Evolutionary conservation across 30 jellyfish, hydroid and myxozoan genomes (phyloP).

Genomic region (Aurelia sp.): DNA sequence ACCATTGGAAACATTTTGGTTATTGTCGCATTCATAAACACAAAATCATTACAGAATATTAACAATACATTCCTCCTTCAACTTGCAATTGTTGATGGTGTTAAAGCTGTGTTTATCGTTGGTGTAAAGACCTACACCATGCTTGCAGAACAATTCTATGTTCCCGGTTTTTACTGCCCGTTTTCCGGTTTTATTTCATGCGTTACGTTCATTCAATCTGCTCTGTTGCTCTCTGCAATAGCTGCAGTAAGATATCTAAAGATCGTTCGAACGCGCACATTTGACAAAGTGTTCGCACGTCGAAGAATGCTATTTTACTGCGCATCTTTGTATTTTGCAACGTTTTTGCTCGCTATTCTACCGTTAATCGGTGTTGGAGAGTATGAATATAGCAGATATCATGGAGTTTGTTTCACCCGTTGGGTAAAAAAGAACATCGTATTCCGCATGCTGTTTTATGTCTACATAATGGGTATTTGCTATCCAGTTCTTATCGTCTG

Average conservation of each 20-base stretch:
- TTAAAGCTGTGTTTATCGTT: slow-evolving; percentile 66
- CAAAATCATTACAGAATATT: slow-evolving; percentile 59
- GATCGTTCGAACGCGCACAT: slow-evolving; percentile 56
- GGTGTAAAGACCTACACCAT: slow-evolving; percentile 74
- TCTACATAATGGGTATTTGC: slow-evolving; percentile 69
- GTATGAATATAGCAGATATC: slow-evolving; percentile 73
- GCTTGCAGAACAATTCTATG: slow-evolving; percentile 30
- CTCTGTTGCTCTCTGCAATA: slow-evolving; percentile 74
- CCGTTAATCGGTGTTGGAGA: slow-evolving; percentile 84
- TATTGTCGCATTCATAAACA: slow-evolving; percentile 40
- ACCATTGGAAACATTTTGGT: slow-evolving; percentile 59
- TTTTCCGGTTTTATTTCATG: slow-evolving; percentile 74
- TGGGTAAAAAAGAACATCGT: slow-evolving; percentile 52
- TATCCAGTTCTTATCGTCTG: slow-evolving; percentile 69
- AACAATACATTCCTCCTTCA: slow-evolving; percentile 73
- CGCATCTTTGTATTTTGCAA: slow-evolving; percentile 22
- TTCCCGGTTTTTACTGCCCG: slow-evolving; percentile 61
- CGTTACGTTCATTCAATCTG: slow-evolving; percentile 66
- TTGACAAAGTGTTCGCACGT: slow-evolving; percentile 33
- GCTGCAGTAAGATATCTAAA: slow-evolving; percentile 78
- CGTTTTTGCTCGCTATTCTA: slow-evolving; percentile 58
- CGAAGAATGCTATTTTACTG: slow-evolving; percentile 44
- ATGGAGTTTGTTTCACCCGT: slow-evolving; percentile 87
- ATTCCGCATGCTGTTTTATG: slow-evolving; percentile 82
- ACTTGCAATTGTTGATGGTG: slow-evolving; percentile 69